phyloP scores from a whole-genome alignment of 2,797 vertebrate genomes.

The Arrhamphus sclerolepis region DNA sequence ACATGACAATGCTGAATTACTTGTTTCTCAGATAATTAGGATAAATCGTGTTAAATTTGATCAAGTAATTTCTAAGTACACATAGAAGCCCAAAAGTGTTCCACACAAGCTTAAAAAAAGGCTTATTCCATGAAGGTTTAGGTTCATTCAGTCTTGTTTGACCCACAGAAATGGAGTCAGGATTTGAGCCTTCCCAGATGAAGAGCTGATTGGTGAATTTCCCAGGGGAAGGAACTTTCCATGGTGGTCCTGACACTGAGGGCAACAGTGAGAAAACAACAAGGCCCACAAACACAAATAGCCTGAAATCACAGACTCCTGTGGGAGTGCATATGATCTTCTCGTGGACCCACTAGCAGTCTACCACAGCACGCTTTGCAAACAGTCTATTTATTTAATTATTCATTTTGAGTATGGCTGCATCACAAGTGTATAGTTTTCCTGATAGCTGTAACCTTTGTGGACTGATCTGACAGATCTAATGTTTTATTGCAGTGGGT shows the following conservation, averaged over 20 bases:
- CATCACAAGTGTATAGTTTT: neutral
- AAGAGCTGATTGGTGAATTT: slow-evolving; percentile 25
- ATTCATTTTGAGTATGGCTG: neutral
- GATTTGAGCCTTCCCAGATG: slow-evolving; percentile 25
- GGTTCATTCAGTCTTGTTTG: slow-evolving; percentile 2
- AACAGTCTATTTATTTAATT: neutral
- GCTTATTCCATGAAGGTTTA: neutral
- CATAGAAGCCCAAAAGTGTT: neutral
- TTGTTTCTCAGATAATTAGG: neutral
- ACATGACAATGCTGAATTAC: too few relatives aligned
- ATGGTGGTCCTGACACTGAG: slow-evolving; percentile 70
- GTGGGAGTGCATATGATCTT: slow-evolving; percentile 32
- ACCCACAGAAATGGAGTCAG: slow-evolving; percentile 28
- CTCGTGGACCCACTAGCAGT: slow-evolving; percentile 11
- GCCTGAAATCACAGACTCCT: slow-evolving; percentile 57
- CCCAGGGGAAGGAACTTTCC: slow-evolving; percentile 38
- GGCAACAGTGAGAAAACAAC: slow-evolving; percentile 46
- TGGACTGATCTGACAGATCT: too few relatives aligned
- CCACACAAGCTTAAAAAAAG: slow-evolving; percentile 1
- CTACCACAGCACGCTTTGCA: slow-evolving; percentile 12
- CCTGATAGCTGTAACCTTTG: neutral
- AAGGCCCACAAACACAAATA: slow-evolving; percentile 66
- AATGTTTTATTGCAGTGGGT: slow-evolving; percentile 5
- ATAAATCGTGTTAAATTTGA: too few relatives aligned
- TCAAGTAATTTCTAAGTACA: too few relatives aligned